Conservation (phyloP, 1,140 invertebrate genomes). For the Ceratosolen fusciceps region DNA sequence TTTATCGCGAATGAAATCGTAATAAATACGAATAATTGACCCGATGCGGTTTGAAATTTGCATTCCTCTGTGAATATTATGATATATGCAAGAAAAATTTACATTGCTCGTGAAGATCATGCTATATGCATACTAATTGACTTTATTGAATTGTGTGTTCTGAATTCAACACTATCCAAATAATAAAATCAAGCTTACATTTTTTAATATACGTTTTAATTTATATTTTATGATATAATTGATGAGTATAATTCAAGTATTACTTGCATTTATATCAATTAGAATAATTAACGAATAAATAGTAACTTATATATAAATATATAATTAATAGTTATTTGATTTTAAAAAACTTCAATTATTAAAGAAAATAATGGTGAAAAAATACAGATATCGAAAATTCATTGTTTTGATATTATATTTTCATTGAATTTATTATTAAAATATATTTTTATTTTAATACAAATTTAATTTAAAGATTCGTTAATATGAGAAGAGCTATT, state of each 20-base stretch:
- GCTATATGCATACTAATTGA: conserved; percentile 19
- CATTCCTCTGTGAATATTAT: conserved; percentile 29
- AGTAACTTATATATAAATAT: too few species aligned
- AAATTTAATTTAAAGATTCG: conserved; percentile 7
- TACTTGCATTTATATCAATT: not conserved
- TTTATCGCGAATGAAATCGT: conserved; percentile 24
- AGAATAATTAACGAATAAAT: too few species aligned
- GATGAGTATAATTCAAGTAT: too few species aligned
- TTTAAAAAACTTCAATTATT: too few species aligned
- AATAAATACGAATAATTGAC: conserved; percentile 25
- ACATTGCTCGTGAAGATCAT: conserved; percentile 3
- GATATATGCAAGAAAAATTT: conserved; percentile 34
- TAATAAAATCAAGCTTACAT: not conserved
- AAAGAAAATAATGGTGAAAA: too few species aligned
- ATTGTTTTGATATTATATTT: not conserved
- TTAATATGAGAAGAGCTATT: not conserved
- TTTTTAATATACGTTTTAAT: not conserved
- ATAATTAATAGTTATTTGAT: too few species aligned
- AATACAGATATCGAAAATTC: too few species aligned
- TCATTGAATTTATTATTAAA: conserved; percentile 4
- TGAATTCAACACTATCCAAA: not conserved
- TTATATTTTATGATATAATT: not conserved
- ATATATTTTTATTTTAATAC: not conserved
- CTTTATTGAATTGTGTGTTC: conserved; percentile 18
- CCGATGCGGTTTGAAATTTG: not conserved